phyloP scores from a whole-genome alignment of 2,797 vertebrate species.

The Ciconia nigra region DNA sequence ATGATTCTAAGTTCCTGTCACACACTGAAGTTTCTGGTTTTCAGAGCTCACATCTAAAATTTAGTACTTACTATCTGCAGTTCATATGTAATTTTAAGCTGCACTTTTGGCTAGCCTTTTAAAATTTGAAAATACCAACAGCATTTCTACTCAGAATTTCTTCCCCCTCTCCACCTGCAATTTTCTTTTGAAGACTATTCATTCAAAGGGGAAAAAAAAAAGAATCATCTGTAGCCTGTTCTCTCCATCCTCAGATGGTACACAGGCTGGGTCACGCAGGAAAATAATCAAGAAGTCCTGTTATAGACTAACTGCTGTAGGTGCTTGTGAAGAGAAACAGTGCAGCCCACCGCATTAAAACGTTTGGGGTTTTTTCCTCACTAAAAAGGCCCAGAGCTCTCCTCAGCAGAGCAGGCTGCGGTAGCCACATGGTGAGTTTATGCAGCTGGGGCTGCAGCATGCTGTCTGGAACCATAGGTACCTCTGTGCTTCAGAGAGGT shows the following conservation, averaged over 20 bases:
- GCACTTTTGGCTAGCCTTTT: background rate
- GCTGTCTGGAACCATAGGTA: fast-evolving
- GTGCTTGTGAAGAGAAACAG: background rate
- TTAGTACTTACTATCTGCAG: background rate
- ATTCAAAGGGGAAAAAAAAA: background rate
- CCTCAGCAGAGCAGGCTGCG: background rate
- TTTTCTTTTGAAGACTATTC: background rate
- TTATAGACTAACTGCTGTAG: background rate
- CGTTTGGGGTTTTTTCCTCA: background rate
- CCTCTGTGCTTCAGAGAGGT: background rate
- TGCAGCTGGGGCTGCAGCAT: background rate
- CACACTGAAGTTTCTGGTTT: background rate
- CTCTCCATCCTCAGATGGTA: background rate
- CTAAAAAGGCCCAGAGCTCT: background rate
- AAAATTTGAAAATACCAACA: background rate
- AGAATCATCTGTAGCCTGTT: background rate
- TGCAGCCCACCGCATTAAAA: background rate
- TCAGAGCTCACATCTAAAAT: background rate
- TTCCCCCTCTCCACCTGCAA: background rate
- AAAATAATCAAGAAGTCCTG: background rate
- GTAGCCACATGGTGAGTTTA: background rate
- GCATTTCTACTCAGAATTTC: background rate
- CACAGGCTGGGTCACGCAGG: background rate
- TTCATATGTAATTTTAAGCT: background rate
- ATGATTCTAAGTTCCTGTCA: background rate